Evolutionary conservation across 1,140 invertebrate genomes (phyloP).

Genomic region (Trachymyrmex cornetzi): DNA sequence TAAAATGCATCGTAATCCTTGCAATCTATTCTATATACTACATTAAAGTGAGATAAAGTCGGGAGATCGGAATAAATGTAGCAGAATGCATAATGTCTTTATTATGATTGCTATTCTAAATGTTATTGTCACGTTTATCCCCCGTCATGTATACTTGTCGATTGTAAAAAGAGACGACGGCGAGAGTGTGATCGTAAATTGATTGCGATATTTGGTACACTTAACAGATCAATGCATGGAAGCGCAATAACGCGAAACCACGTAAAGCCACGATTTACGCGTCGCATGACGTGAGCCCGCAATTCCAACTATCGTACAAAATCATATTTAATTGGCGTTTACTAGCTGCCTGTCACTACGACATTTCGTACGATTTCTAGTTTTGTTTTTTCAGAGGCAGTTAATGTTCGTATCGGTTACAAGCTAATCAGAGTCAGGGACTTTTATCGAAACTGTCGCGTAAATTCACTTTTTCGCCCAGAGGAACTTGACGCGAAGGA

Average conservation of each 20-base stretch:
- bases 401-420: conserved; percentile 40
- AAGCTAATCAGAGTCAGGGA: conserved; percentile 58
- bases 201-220: conserved; percentile 37
- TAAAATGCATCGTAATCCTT: no score
- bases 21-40: no score
- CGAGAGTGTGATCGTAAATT: conserved; percentile 28
- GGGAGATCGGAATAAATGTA: background rate
- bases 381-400: background rate
- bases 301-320: conserved; percentile 28
- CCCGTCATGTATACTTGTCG: background rate
- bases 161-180: conserved; percentile 13
- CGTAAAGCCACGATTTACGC: conserved; percentile 28
- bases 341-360: conserved; percentile 3
- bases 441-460: conserved; percentile 9
- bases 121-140: conserved; percentile 23
- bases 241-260: conserved; percentile 5
- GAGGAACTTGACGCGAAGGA: background rate
- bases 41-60: no score
- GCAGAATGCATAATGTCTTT: background rate
- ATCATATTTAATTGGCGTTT: conserved; percentile 48
- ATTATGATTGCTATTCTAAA: background rate
- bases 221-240: conserved; percentile 24
- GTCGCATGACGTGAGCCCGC: conserved; percentile 17
- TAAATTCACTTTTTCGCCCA: conserved; percentile 32
- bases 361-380: conserved; percentile 20